A percentile compares a stretch with the other conserved stretches of the same genome.
phyloP scores from a whole-genome alignment of 1,140 invertebrate genomes.

The Proctacanthus coquilletti region DNA sequence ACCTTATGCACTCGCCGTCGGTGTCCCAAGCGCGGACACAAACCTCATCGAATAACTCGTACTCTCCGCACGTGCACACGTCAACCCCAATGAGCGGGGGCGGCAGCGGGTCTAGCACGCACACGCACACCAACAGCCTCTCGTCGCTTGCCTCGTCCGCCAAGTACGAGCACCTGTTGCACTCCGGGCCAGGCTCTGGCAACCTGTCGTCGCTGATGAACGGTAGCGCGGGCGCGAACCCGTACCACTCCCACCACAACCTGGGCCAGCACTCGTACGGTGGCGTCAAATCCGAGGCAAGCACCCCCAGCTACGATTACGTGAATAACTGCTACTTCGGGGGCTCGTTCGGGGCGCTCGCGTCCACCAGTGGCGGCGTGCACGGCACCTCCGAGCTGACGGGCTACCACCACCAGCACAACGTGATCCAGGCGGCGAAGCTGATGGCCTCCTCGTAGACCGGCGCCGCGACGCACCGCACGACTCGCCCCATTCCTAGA shows the following conservation, averaged over 20 bases:
- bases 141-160: background rate
- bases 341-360: conserved; percentile 8
- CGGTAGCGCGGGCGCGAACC: background rate
- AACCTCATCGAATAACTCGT: conserved; percentile 9
- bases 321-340: conserved; percentile 28
- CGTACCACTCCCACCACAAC: conserved; percentile 11
- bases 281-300: conserved; percentile 24
- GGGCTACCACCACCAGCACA: conserved; percentile 62
- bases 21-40: conserved; percentile 16
- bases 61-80: conserved; percentile 11
- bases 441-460: conserved; percentile 64
- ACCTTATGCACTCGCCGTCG: conserved; percentile 15
- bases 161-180: conserved; percentile 11
- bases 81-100: conserved; percentile 2
- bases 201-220: background rate
- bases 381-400: conserved; percentile 34
- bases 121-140: background rate
- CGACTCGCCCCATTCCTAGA: too few species aligned
- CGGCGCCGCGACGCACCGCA: too few species aligned
- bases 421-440: conserved; percentile 62
- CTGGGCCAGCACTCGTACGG: conserved; percentile 6
- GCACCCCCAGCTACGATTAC: conserved; percentile 27
- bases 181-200: conserved; percentile 4
- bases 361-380: conserved; percentile 13
- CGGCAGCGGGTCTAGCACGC: background rate